Evolutionary conservation across 2,113 vertebrate species (phyloP).

Genomic region (Choloepus hoffmanni): DNA sequence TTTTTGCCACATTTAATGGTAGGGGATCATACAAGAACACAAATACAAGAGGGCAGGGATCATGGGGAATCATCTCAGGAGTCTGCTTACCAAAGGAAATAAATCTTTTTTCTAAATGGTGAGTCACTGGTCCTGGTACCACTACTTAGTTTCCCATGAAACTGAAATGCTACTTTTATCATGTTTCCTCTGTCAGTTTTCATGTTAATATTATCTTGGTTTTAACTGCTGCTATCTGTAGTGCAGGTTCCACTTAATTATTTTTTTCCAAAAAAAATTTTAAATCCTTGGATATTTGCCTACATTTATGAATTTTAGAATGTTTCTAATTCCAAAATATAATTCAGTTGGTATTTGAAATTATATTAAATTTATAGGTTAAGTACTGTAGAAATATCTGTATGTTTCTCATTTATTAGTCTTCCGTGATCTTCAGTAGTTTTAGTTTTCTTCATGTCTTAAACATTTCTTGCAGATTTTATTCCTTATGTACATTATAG

Average conservation of each 20-base stretch:
- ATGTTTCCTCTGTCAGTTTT: neutral
- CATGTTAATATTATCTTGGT: neutral
- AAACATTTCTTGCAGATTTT: slow-evolving; percentile 3
- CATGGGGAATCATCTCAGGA: neutral
- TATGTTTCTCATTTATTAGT: neutral
- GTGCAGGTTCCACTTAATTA: neutral
- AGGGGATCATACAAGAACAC: neutral
- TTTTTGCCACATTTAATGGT: neutral
- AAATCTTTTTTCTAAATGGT: neutral
- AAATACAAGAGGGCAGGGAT: neutral
- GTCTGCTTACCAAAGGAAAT: neutral
- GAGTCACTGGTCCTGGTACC: neutral
- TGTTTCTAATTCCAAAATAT: slow-evolving; percentile 12
- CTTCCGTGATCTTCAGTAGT: neutral
- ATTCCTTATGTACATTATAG: neutral
- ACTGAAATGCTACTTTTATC: neutral
- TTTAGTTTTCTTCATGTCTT: neutral
- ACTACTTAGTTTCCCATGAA: neutral
- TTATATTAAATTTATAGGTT: slow-evolving; percentile 6
- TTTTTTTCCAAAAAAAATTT: neutral
- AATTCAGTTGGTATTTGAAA: slow-evolving; percentile 4
- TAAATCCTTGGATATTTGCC: neutral
- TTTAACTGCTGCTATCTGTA: neutral
- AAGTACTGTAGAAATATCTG: neutral
- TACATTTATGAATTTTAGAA: neutral